Conservation (phyloP, 1,140 invertebrate species). For the Tetranychus cinnabarinus region DNA sequence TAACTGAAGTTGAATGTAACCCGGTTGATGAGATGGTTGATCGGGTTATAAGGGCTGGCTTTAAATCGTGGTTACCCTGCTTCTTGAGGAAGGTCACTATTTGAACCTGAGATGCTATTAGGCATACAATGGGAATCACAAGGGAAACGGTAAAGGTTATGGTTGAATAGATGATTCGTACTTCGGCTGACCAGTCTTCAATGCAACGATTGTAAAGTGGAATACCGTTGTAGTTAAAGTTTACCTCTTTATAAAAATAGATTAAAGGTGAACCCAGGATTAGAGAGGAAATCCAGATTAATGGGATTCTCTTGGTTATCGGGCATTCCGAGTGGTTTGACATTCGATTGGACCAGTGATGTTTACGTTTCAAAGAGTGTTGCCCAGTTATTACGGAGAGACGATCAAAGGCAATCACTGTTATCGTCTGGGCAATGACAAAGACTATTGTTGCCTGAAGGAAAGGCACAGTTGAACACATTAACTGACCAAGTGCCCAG, state of each 20-base stretch:
- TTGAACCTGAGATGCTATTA: slow-evolving; percentile 27
- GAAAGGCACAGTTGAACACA: slow-evolving; percentile 27
- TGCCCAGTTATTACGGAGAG: too few species aligned
- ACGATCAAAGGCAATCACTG: slow-evolving; percentile 28
- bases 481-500: slow-evolving; percentile 24
- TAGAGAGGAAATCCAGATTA: slow-evolving; percentile 28
- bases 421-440: slow-evolving; percentile 29
- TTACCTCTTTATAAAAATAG: slow-evolving; percentile 24
- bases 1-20: not conserved
- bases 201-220: slow-evolving; percentile 22
- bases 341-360: not conserved
- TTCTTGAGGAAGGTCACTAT: slow-evolving; percentile 16
- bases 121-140: slow-evolving; percentile 28
- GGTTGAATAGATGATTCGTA: too few species aligned
- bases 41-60: not conserved
- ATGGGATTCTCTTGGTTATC: not conserved
- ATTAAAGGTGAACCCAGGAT: slow-evolving; percentile 25
- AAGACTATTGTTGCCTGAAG: slow-evolving; percentile 32
- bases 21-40: not conserved
- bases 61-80: too few species aligned
- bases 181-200: slow-evolving; percentile 21
- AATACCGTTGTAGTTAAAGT: slow-evolving; percentile 17
- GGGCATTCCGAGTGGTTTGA: not conserved
- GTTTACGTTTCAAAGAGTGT: not conserved
- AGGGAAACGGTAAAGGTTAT: slow-evolving; percentile 21